Evolutionary conservation across 2,888 invertebrate species (phyloP).

Genomic region (Brachyopa scutellaris): DNA sequence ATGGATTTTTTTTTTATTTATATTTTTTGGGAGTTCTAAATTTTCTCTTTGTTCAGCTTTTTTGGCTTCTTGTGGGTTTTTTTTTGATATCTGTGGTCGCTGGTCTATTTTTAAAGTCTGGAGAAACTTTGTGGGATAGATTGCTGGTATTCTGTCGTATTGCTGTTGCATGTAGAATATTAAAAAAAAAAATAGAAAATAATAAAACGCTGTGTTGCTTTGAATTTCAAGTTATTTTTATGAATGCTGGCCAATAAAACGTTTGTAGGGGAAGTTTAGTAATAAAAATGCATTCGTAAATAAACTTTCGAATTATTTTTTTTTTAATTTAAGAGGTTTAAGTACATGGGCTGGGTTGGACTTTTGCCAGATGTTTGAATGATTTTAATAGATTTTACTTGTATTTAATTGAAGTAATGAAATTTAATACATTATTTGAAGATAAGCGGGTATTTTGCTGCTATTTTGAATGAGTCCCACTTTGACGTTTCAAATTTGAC

Average conservation of each 20-base stretch:
- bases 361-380: no score
- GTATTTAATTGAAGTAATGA: no score
- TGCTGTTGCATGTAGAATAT: constrained; percentile 53
- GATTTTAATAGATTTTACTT: no score
- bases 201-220: constrained; percentile 12
- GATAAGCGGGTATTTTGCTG: no score
- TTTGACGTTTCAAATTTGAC: no score
- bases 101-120: constrained; percentile 67
- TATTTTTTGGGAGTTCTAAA: constrained; percentile 66
- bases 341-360: no score
- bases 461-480: no score
- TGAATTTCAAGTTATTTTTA: constrained; percentile 24
- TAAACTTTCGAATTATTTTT: neutral
- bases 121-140: constrained; percentile 52
- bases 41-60: constrained; percentile 45
- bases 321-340: no score
- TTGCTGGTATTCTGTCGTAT: constrained; percentile 19
- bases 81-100: constrained; percentile 11
- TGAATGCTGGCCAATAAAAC: neutral
- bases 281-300: constrained; percentile 2
- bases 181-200: constrained; percentile 30
- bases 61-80: constrained; percentile 6
- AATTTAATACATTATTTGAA: no score
- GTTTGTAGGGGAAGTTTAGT: neutral
- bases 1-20: constrained; percentile 31